Conservation (phyloP, 2,888 invertebrate genomes). For the Chymomyza caudatula region DNA sequence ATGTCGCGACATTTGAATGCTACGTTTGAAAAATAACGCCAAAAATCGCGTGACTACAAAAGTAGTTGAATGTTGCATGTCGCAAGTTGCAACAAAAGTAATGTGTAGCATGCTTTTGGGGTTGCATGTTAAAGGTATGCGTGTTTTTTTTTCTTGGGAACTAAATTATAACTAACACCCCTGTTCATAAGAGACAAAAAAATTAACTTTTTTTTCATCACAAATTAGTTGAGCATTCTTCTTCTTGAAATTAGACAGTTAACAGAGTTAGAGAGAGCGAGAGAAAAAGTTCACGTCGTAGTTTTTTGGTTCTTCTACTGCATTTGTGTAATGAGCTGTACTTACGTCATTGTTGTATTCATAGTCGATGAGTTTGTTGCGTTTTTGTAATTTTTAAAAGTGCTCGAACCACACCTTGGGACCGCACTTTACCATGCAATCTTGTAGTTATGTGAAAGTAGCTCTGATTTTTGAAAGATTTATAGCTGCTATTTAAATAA, state of each 20-base stretch:
- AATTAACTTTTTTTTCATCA: neutral
- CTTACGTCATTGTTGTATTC: neutral
- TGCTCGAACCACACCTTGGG: neutral
- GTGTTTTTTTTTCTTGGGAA: neutral
- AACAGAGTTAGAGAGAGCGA: no score
- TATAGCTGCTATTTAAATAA: neutral
- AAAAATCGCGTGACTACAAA: neutral
- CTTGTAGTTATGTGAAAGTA: neutral
- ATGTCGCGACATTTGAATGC: neutral
- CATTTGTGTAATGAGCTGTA: neutral
- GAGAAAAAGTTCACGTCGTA: no score
- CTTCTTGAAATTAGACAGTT: no score
- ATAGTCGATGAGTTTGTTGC: neutral
- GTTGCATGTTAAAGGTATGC: neutral
- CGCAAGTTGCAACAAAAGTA: neutral
- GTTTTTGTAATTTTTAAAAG: neutral
- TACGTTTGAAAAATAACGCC: neutral
- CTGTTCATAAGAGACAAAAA: neutral
- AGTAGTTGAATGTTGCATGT: neutral
- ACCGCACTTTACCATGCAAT: neutral
- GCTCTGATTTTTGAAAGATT: neutral
- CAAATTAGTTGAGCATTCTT: conserved; percentile 19
- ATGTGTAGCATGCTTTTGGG: neutral
- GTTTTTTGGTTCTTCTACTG: no score
- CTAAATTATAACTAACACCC: neutral